Conservation (phyloP, 2,888 invertebrate genomes). For the Arenicola marina region DNA sequence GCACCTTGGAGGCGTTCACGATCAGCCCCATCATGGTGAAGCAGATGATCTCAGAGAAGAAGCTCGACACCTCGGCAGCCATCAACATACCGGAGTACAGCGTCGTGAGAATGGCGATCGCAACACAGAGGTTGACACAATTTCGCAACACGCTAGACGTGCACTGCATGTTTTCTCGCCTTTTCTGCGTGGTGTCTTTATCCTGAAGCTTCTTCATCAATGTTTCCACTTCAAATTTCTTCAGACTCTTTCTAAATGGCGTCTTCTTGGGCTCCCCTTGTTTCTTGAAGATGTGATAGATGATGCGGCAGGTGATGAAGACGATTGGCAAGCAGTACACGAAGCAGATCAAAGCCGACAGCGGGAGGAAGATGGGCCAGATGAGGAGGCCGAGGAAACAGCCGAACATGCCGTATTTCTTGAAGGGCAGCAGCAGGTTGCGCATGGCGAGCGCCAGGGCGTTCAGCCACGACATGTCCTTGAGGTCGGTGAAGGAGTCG, state of each 20-base stretch:
- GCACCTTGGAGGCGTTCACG: constrained; percentile 53
- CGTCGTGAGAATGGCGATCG: constrained; percentile 12
- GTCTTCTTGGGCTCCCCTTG: not conserved
- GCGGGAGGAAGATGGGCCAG: constrained; percentile 41
- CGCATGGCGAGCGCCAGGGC: constrained; percentile 47
- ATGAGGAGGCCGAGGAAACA: constrained; percentile 45
- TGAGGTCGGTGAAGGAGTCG: constrained; percentile 14
- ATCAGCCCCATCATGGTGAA: constrained; percentile 59
- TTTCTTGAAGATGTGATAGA: constrained; percentile 20
- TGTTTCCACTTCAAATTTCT: not conserved
- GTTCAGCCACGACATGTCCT: constrained; percentile 32
- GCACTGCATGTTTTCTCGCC: too few species aligned
- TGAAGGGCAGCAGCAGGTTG: constrained; percentile 49
- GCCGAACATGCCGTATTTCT: constrained; percentile 47
- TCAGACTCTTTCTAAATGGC: not conserved
- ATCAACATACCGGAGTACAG: constrained; percentile 35
- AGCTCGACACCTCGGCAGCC: constrained; percentile 19
- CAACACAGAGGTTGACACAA: not conserved
- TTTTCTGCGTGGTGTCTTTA: not conserved
- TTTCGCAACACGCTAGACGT: not conserved
- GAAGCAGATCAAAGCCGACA: constrained; percentile 40
- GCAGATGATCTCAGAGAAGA: constrained; percentile 25
- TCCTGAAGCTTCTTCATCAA: not conserved
- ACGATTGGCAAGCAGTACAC: constrained; percentile 52
- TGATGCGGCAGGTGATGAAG: constrained; percentile 48